These are phyloP conservation scores for Caenorhabditis sp. DNA, from an alignment of 2,888 invertebrate genomes.

Conservation along the genomic window DNA sequence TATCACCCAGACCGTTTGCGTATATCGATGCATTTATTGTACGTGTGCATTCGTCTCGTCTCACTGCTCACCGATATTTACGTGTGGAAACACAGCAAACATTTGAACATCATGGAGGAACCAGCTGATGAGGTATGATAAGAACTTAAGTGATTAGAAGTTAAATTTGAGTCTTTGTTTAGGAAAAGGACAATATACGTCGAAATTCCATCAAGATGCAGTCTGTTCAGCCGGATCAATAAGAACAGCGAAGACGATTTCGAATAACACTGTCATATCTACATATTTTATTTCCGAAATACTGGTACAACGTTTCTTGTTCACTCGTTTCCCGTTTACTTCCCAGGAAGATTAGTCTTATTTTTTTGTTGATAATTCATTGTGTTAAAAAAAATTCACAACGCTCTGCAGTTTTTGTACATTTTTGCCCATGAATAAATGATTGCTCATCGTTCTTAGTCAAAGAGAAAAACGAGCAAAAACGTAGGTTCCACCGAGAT, in stretches of 20 bases:
- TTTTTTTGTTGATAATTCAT: too few relatives aligned
- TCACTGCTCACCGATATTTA: constrained; percentile 79
- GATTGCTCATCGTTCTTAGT: too few relatives aligned
- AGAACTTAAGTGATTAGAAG: not conserved
- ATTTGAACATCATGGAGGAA: constrained; percentile 80
- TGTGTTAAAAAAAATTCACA: too few relatives aligned
- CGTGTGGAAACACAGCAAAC: constrained; percentile 81
- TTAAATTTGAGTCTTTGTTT: not conserved
- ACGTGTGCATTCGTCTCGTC: constrained; percentile 75
- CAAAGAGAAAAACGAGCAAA: constrained; percentile 29
- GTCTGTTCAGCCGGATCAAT: constrained; percentile 49
- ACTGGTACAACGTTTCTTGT: constrained; percentile 26
- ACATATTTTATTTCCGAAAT: constrained; percentile 14
- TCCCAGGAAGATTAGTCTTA: not conserved
- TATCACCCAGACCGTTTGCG: constrained; percentile 83
- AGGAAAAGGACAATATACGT: constrained; percentile 53
- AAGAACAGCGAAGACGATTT: not conserved
- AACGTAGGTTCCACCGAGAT: constrained; percentile 75
- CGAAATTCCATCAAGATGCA: constrained; percentile 56
- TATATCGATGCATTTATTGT: constrained; percentile 79
- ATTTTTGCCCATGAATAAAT: constrained; percentile 17
- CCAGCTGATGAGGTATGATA: constrained; percentile 65
- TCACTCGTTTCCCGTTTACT: not conserved
- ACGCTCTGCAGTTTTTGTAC: constrained; percentile 30
- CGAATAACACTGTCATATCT: constrained; percentile 2